Evolutionary conservation across 2,888 invertebrate species (phyloP).

Genomic region (Leucania comma): DNA sequence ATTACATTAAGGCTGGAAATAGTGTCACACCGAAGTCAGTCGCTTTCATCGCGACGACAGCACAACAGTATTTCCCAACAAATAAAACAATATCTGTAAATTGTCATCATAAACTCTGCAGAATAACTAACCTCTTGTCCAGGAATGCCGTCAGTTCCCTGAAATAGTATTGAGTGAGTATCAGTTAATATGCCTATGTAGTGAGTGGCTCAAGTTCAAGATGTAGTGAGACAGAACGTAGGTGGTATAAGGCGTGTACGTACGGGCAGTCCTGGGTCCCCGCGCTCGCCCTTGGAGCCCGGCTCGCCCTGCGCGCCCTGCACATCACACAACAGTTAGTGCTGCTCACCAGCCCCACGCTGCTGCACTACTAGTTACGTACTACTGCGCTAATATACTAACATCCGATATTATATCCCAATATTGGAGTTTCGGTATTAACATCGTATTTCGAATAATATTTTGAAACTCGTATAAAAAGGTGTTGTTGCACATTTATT

Average conservation of each 20-base stretch:
- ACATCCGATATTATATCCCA: too few relatives aligned
- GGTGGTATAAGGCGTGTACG: conserved; percentile 79
- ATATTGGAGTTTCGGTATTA: too few relatives aligned
- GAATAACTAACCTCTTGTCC: conserved; percentile 94
- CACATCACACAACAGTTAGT: conserved; percentile 83
- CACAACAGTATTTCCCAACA: background rate
- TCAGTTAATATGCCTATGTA: conserved; percentile 32
- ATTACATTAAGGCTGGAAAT: conserved; percentile 8
- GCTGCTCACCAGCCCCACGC: background rate
- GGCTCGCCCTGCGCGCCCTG: conserved; percentile 98
- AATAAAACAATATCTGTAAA: background rate
- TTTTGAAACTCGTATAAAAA: too few relatives aligned
- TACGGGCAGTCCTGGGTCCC: conserved; percentile 98
- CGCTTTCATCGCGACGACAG: background rate
- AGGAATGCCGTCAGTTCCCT: conserved; percentile 98
- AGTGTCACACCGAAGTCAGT: background rate
- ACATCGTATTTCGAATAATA: too few relatives aligned
- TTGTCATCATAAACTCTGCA: background rate
- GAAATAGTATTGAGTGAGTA: conserved; percentile 79
- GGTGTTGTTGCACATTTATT: too few relatives aligned
- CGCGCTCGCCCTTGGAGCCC: conserved; percentile 97
- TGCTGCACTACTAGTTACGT: too few relatives aligned
- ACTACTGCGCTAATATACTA: too few relatives aligned
- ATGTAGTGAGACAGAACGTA: background rate
- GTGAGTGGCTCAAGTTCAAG: background rate